Evolutionary conservation across 2,888 invertebrate species (phyloP), one percentile per base, ranked within the genome.

Genomic region (Drosophila maculinotata): DNA sequence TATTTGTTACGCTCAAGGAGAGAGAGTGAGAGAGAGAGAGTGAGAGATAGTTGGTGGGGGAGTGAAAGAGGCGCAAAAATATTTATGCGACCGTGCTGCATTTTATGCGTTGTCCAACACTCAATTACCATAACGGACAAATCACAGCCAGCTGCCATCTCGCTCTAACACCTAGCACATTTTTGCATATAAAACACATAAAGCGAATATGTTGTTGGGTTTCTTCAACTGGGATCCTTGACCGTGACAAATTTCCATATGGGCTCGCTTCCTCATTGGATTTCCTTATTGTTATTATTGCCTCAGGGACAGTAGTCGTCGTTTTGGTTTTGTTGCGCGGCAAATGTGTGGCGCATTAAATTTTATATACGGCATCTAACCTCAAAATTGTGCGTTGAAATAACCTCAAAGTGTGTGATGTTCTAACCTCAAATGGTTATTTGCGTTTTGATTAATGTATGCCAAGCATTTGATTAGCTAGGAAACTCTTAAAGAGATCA

Each of bases 111-210:
- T 86, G 78, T 84, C 88, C 86, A 86, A 84, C 83, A 84, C 83
- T 86, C 83, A 80, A 84, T 84, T 86, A 87, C 87, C 83, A 84
- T 84, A 84, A 84, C 58, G 81, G 57, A 6, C 60, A 56, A 77
- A 76, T 76, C 75, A 65, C 60, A 53, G 57, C 33, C 49, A 47
- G 30, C n/a, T 23, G 25, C 53, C 47, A 36, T 81, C 76, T 52
- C 60, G 26, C 63, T 74, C 81, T 45, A 17, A 42, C 75, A 63
- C 68, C 66, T 69, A 42, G 20, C 20, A 20, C 20, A 20, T 4
- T 62, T 91, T 91, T 90, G 90, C 91, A 91, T 91, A 91, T 89
- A 82, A 89, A 90, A 90, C 81, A 87, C 90, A 90, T 91, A 90
- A 91, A 91, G 90, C 85, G 88, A 90, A 90, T 86, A 90, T 90